Base-by-base conservation (phyloP, 2,888 invertebrate species). In the Malthinus seriepunctatus region DNA sequence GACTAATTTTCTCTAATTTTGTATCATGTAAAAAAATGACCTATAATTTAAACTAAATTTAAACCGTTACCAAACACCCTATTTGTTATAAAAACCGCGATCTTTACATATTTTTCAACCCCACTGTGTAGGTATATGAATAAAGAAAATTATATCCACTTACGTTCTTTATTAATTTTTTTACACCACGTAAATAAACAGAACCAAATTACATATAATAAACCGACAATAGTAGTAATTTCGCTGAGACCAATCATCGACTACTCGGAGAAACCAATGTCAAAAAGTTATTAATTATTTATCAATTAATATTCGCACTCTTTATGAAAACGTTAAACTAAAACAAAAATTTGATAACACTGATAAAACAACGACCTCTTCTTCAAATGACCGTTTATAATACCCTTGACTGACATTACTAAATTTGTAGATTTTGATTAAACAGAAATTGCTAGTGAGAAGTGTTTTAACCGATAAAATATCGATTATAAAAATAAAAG, bases 381-480 rank as follows among this genome's bases (percentile, higher is more conserved):
- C 54, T 37, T 51, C 15, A 56, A 60, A 37, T 60, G 60, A 60
- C 56, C 60, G 39, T n/a, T 42, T 23, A 52, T 42, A 44, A 31
- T 60, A 60, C 56, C 60, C 60, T 60, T 60, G 60, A 46, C 12
- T 54, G 59, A 59, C 59, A 51, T 59, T 58, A 42, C 42, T 32
- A 14, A 42, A 42, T 23, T 1, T 7, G 32, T 33, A 15, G 23
- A 37, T 38, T 42, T 23, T 5, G 23, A 49, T 38, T 48, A 23
- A 51, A n/a, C n/a, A n/a, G n/a, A n/a, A n/a, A 56, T 32, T 12
- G 38, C 42, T 42, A 34, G 38, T 15, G 14, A 44, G 38, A 50
- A 23, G 14, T 15, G 23, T 11, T 48, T 32, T 5, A 45, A 39
- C 6, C 45, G 54, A 59, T 50, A 61, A 58, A 12, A 23, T 42